Conservation (phyloP, 2,113 vertebrate species). For the Columba janthina region DNA sequence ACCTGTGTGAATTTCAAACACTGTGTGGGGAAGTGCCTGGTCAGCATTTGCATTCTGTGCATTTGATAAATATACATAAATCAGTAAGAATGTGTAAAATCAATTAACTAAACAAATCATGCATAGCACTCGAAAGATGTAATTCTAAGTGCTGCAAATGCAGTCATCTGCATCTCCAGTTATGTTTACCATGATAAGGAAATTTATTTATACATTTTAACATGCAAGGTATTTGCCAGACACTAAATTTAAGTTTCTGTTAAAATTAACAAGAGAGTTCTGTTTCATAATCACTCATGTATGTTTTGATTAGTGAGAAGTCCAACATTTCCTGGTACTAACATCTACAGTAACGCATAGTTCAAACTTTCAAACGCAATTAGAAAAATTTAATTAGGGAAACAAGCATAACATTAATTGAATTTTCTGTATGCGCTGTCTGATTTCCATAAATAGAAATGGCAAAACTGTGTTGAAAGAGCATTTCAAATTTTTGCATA, state of each 20-base stretch:
- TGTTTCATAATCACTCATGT: not conserved
- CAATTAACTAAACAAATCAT: slow-evolving; percentile 67
- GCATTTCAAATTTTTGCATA: not conserved
- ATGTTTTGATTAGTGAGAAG: slow-evolving; percentile 51
- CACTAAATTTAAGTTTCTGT: slow-evolving; percentile 1
- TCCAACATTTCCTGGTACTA: not conserved
- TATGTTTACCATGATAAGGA: slow-evolving; percentile 29
- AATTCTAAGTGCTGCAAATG: slow-evolving; percentile 20
- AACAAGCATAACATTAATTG: not conserved
- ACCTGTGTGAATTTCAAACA: not conserved
- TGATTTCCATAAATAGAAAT: not conserved
- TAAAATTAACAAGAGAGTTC: slow-evolving; percentile 36
- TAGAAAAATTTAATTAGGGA: slow-evolving; percentile 20
- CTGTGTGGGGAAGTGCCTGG: not conserved
- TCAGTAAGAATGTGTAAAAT: slow-evolving; percentile 56
- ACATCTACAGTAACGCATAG: not conserved
- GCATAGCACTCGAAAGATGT: not conserved
- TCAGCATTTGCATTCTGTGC: slow-evolving; percentile 61
- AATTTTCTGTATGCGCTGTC: not conserved
- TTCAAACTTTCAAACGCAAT: slow-evolving; percentile 16
- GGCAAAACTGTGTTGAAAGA: not conserved
- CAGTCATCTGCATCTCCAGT: slow-evolving; percentile 21
- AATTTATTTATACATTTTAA: slow-evolving; percentile 3
- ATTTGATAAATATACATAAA: slow-evolving; percentile 55
- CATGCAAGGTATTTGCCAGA: not conserved